These are phyloP conservation scores for Pogoniulus pusillus DNA, from an alignment of 2,797 vertebrate genomes.

Conservation along the genomic window DNA sequence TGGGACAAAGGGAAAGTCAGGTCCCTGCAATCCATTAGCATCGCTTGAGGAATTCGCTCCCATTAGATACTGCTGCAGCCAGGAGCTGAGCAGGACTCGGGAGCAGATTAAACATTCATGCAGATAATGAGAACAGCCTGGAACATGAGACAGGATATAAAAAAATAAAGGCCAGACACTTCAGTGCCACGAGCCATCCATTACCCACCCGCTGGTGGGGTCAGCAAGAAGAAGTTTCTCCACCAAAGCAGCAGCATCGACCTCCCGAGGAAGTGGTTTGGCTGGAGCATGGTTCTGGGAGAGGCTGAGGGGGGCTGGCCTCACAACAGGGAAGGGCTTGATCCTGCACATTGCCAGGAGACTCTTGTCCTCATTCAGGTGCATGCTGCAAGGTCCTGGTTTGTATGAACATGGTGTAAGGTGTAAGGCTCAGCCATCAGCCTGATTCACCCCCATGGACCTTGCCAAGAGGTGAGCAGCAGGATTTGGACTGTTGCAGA, in stretches of 20 bases:
- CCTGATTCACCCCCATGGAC: no score
- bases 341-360: not conserved
- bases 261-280: not conserved
- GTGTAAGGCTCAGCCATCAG: no score
- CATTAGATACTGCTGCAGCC: slow-evolving; percentile 17
- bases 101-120: slow-evolving; percentile 67
- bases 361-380: not conserved
- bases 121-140: slow-evolving; percentile 67
- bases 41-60: slow-evolving; percentile 41
- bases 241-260: not conserved
- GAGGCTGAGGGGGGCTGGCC: not conserved
- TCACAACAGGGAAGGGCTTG: rapidly evolving
- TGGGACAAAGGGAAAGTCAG: slow-evolving; percentile 34
- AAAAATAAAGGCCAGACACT: slow-evolving; percentile 66
- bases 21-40: slow-evolving; percentile 30
- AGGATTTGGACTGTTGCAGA: no score
- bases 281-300: not conserved
- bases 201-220: slow-evolving; percentile 17
- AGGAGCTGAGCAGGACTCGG: slow-evolving; percentile 21
- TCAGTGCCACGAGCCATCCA: slow-evolving; percentile 50
- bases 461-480: no score
- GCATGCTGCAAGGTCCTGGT: no score
- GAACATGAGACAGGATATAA: slow-evolving; percentile 58
- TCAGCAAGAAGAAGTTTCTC: not conserved
- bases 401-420: no score